Percentiles rank a stretch among this genome's conserved stretches.
Conservation (phyloP, 2,888 invertebrate genomes). For the Caenorhabditis macrosperma region DNA sequence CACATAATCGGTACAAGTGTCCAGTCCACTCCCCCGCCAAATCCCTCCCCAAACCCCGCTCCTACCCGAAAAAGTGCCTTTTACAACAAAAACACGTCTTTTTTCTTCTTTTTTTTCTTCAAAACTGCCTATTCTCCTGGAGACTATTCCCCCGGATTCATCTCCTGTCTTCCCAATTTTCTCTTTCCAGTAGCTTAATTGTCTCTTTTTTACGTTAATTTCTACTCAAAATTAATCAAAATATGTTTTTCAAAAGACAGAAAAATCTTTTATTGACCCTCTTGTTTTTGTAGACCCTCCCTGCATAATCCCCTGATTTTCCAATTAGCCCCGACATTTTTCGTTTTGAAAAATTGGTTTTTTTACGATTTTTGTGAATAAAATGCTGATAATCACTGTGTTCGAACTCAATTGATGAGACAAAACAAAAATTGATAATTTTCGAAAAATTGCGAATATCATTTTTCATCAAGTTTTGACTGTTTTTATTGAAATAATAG, state of each 20-base stretch:
- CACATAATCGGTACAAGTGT: too few relatives aligned
- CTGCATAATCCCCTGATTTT: neutral
- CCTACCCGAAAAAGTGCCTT: slow-evolving; percentile 44
- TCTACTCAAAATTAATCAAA: too few relatives aligned
- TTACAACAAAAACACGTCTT: slow-evolving; percentile 35
- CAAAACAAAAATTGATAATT: neutral
- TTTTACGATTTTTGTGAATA: slow-evolving; percentile 41
- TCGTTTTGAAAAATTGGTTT: slow-evolving; percentile 40
- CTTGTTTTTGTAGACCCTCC: neutral
- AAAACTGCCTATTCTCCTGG: slow-evolving; percentile 19
- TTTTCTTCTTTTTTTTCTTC: slow-evolving; percentile 19
- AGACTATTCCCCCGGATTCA: neutral
- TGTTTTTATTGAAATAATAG: too few relatives aligned
- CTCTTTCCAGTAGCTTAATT: slow-evolving; percentile 49
- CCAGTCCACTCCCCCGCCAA: slow-evolving; percentile 17
- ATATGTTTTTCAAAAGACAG: slow-evolving; percentile 28
- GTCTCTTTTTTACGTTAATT: neutral
- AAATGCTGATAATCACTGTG: slow-evolving; percentile 20
- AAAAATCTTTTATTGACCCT: slow-evolving; percentile 24
- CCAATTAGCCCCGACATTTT: slow-evolving; percentile 13
- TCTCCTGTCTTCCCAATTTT: slow-evolving; percentile 29
- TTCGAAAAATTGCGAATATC: too few relatives aligned
- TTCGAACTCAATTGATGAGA: too few relatives aligned
- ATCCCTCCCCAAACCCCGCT: neutral
- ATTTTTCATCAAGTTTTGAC: neutral